A percentile compares a stretch with the other conserved stretches of the same genome.
Conservation (phyloP, 2,797 vertebrate genomes). For the Hemitrygon akajei region DNA sequence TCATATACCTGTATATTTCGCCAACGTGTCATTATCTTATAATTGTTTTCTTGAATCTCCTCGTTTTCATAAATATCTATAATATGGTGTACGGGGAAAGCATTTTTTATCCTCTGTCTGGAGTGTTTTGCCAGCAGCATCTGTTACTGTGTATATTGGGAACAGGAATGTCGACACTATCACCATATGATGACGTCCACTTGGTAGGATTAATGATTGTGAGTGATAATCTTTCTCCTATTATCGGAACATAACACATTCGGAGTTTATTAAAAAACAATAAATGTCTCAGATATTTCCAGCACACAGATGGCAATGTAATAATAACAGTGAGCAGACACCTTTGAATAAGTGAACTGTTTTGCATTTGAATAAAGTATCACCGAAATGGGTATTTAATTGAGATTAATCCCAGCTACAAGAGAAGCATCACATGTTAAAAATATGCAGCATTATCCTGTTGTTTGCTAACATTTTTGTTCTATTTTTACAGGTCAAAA, state of each 20-base stretch:
- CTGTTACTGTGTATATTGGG: not conserved
- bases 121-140: not conserved
- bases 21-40: not conserved
- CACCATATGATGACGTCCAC: not conserved
- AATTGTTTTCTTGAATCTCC: too few relatives aligned
- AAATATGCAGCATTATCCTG: not conserved
- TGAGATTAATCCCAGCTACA: not conserved
- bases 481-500: constrained; percentile 9
- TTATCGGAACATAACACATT: not conserved
- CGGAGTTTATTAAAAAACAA: constrained; percentile 3
- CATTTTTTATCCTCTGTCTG: not conserved
- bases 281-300: not conserved
- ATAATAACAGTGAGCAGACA: constrained; percentile 9
- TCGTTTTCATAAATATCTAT: not conserved
- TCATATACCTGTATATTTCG: too few relatives aligned
- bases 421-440: too few relatives aligned
- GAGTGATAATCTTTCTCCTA: not conserved
- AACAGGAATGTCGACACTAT: not conserved
- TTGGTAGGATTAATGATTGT: constrained; percentile 17
- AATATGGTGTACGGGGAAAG: not conserved
- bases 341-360: constrained; percentile 8
- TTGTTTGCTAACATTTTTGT: not conserved
- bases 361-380: not conserved
- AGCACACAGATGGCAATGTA: not conserved
- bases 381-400: not conserved